Evolutionary conservation across 2,797 vertebrate species (phyloP).

Genomic region (Neostethus bicornis): DNA sequence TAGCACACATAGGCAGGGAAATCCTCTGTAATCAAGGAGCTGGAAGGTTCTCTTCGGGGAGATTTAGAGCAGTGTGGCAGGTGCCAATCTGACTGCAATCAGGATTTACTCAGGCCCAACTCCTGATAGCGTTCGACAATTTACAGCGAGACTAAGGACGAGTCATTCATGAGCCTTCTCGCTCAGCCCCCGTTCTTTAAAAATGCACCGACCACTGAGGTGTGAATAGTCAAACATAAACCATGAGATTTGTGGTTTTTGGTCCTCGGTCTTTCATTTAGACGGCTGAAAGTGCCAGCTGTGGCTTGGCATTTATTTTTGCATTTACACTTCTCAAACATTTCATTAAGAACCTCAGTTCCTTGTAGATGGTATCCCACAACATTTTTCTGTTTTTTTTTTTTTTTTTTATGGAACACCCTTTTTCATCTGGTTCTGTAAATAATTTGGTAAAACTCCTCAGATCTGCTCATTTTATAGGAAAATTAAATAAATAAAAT

Average conservation of each 20-base stretch:
- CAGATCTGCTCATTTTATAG: no score
- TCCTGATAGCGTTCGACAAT: conserved; percentile 31
- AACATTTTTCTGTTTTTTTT: not conserved
- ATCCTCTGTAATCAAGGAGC: conserved; percentile 73
- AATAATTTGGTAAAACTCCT: no score
- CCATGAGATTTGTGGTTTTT: not conserved
- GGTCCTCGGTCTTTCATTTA: not conserved
- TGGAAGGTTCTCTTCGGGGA: conserved; percentile 58
- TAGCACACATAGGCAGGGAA: conserved; percentile 50
- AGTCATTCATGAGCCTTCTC: conserved; percentile 31
- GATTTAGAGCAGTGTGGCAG: conserved; percentile 67
- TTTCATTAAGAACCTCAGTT: not conserved
- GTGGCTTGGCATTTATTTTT: not conserved
- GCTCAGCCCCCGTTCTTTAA: not conserved
- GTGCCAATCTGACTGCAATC: conserved; percentile 65
- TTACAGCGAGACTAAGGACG: conserved; percentile 28
- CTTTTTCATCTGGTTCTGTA: no score
- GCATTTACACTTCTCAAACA: not conserved
- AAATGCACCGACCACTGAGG: conserved; percentile 1
- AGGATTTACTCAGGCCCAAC: conserved; percentile 51
- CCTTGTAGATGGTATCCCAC: not conserved
- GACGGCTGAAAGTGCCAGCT: not conserved
- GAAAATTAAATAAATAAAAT: no score
- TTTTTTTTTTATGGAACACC: no score
- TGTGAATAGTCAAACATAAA: conserved; percentile 2